Evolutionary conservation across 2,797 vertebrate species (phyloP).

Genomic region (Acropternis orthonyx): DNA sequence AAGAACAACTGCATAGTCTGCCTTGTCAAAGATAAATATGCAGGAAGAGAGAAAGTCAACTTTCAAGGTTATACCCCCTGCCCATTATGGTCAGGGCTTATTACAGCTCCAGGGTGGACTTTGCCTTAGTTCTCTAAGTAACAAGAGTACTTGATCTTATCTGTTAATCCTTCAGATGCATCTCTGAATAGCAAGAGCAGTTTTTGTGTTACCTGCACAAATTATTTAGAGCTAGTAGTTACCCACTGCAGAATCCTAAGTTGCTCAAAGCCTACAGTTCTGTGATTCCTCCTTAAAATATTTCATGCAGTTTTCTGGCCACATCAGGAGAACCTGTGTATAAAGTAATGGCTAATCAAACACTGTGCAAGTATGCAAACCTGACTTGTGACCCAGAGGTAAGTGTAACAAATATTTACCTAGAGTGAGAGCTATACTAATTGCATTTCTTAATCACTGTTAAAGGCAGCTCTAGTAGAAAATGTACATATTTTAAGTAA

Average conservation of each 20-base stretch:
- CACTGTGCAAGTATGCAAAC: constrained; percentile 87
- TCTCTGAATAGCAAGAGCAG: not conserved
- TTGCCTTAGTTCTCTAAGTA: not conserved
- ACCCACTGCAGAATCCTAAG: not conserved
- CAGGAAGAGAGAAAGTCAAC: not conserved
- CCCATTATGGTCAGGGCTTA: not conserved
- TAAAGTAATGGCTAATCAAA: constrained; percentile 85
- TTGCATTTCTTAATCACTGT: not conserved
- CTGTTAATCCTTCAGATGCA: not conserved
- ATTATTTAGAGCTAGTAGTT: not conserved
- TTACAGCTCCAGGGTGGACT: not conserved
- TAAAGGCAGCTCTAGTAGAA: not conserved
- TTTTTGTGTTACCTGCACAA: not conserved
- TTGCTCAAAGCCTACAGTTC: not conserved
- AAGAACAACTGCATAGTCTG: not conserved
- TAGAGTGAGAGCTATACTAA: not conserved
- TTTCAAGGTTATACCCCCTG: not conserved
- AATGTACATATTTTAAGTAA: not conserved
- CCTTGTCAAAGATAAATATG: not conserved
- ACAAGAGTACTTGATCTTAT: not conserved
- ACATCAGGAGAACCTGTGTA: constrained; percentile 91
- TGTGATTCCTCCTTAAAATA: constrained; percentile 72
- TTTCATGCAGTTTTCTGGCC: constrained; percentile 85
- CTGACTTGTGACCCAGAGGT: constrained; percentile 88
- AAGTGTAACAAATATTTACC: constrained; percentile 16